These are phyloP conservation scores for Meliscaeva auricollis DNA, from an alignment of 2,888 invertebrate species.

Conservation along the genomic window DNA sequence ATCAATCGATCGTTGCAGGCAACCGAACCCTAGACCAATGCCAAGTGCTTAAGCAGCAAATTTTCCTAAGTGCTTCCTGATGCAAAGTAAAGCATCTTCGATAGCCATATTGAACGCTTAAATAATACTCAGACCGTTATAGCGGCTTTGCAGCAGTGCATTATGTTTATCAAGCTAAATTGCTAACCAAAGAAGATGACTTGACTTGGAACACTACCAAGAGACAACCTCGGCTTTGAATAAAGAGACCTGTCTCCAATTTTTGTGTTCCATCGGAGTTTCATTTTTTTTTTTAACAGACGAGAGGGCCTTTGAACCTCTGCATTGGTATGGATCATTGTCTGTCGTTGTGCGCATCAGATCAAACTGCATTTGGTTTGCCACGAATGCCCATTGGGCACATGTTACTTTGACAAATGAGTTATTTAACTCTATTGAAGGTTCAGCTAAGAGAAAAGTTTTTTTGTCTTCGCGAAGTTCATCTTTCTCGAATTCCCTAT, in stretches of 20 bases:
- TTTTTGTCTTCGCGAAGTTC: conserved; percentile 6
- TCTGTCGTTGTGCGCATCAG: not conserved
- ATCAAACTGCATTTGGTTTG: not conserved
- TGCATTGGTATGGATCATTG: not conserved
- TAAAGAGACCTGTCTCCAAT: conserved; percentile 51
- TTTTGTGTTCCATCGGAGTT: conserved; percentile 8
- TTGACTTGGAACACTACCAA: conserved; percentile 33
- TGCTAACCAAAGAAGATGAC: conserved; percentile 8
- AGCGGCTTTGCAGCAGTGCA: no score
- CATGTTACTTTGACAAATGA: conserved; percentile 47
- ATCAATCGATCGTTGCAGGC: conserved; percentile 13
- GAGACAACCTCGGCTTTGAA: conserved; percentile 61
- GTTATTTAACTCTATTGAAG: conserved; percentile 10
- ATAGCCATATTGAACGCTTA: conserved; percentile 47
- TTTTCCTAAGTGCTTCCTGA: conserved; percentile 42
- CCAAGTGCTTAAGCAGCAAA: conserved; percentile 31
- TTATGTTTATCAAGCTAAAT: not conserved
- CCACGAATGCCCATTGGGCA: conserved; percentile 9
- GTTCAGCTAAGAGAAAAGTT: conserved; percentile 10
- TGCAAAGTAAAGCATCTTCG: conserved; percentile 36
- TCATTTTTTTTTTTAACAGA: conserved; percentile 6
- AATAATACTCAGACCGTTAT: conserved; percentile 10
- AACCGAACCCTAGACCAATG: conserved; percentile 56
- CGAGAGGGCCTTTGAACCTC: conserved; percentile 13
- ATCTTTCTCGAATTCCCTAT: conserved; percentile 1